Evolutionary conservation across 2,888 invertebrate genomes (phyloP), one percentile per base, ranked within the genome.

Genomic region (Standfussiana lucernea): DNA sequence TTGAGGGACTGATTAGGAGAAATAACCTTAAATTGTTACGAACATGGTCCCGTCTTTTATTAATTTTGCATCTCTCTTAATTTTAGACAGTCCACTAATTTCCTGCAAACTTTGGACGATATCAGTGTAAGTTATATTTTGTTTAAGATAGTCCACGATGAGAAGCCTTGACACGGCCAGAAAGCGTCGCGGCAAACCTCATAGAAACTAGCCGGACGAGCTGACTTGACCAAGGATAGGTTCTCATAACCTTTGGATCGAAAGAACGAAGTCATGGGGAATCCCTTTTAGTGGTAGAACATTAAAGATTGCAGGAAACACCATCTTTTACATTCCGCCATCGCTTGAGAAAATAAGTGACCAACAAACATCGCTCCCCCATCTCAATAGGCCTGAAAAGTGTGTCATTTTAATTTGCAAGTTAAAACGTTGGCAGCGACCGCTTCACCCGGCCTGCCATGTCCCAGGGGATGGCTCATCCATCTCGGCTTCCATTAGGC

Each of bases 341-440:
- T 32, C 32, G 8, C 18, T 53, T 21, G 1, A 11, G 0, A 21
- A 68, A 64, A 50, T 18, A 35, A 2, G 59, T 61, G 59, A 3
- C 5, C 67, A 28, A 64, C 68, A 59, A 69, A 79, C 67, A 73
- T 15, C 32, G 7, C 4, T 35, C 11, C 32, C 2, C 50, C 7
- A n/a, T 61, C 59, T 59, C 70, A 65, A 68, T 69, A 66, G 67
- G 68, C 71, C 75, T 74, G 7, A 76, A 77, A 83, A 80, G 64
- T 77, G 77, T 77, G 77, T 76, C 79, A 72, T 86, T 87, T 87
- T 87, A 87, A 87, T 86, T 87, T 87, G 82, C 86, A 87, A 87
- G 86, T 82, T 77, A 86, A 80, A 86, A 56, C 64, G 77, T 76
- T 72, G 79, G 83, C 77, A 73, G 47, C 50, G 74, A 85, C 35